A percentile compares a stretch with the other conserved stretches of the same genome.
Evolutionary conservation across 2,888 invertebrate species (phyloP).

Genomic region (Pteria penguin): DNA sequence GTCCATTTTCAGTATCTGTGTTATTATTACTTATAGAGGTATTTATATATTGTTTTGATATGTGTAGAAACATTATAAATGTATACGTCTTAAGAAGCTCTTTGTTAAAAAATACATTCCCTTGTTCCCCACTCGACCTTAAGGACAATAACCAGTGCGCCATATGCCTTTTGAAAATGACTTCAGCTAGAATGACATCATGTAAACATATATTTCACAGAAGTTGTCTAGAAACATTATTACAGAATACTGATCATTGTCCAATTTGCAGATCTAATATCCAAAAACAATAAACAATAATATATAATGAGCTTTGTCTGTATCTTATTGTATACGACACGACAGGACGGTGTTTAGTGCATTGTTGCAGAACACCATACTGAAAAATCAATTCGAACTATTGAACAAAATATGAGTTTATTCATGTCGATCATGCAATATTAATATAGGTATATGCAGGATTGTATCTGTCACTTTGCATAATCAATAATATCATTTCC

Average conservation of each 20-base stretch:
- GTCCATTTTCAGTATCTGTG: background rate
- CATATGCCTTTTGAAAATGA: background rate
- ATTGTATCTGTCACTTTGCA: too few species aligned
- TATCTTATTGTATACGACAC: too few species aligned
- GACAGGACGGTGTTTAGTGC: too few species aligned
- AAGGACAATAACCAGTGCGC: background rate
- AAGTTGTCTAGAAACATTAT: background rate
- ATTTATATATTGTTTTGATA: background rate
- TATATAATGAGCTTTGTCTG: too few species aligned
- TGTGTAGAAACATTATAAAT: background rate
- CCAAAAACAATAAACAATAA: too few species aligned
- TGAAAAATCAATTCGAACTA: too few species aligned
- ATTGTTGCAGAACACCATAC: too few species aligned
- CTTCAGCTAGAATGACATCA: background rate
- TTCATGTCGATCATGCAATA: too few species aligned
- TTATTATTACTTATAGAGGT: background rate
- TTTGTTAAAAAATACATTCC: background rate
- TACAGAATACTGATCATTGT: background rate
- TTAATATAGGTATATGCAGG: too few species aligned
- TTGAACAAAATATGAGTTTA: too few species aligned
- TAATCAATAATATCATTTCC: too few species aligned
- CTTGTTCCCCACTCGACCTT: background rate
- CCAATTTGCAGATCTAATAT: background rate
- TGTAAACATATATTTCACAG: background rate
- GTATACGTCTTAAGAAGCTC: background rate